Base-by-base conservation (phyloP, 2,888 invertebrate species). In the Chrysodeixis includens region DNA sequence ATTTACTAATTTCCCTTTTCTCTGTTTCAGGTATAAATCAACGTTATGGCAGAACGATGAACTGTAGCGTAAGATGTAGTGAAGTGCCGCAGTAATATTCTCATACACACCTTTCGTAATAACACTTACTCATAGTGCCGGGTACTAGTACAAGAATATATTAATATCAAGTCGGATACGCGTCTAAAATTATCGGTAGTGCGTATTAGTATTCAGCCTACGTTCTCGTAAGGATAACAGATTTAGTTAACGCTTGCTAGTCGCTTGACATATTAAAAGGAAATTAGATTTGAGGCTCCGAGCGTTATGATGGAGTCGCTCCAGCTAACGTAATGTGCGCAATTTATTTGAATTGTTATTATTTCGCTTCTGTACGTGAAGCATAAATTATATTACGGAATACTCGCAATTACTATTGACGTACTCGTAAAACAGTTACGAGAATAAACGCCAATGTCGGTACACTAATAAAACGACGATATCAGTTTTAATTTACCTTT, bases 211-310 rank as follows among this genome's bases (percentile, higher is more conserved):
- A 78, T 79, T 74, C 81, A 56, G 30, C 52, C 53, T 66, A 55
- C 78, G 69, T 78, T 62, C 79, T 69, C 70, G 8, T 44, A 16
- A 61, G 67, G 61, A 72, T 72, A 78, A 75, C 79, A 71, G 70
- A 81, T 79, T 81, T 75, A 69, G 75, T 79, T 78, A 78, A 67
- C 61, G 64, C 67, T 51, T 62, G 65, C 68, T 74, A 78, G 71
- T 71, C 60, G 61, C 67, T 66, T 74, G 76, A 76, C 71, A 74
- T 84, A 77, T 82, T 84, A 81, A 81, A 79, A 79, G 82, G 83
- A 84, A 83, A 82, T 82, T 84, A 78, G 81, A 76, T 82, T 83
- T 76, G 76, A 75, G 69, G 40, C 70, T 62, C 66, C 56, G 6
- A 44, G 44, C 49, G 60, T 53, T 46, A 68, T 70, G 65, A 73